Conservation (phyloP, 1,140 invertebrate species). For the Cherax destructor region DNA sequence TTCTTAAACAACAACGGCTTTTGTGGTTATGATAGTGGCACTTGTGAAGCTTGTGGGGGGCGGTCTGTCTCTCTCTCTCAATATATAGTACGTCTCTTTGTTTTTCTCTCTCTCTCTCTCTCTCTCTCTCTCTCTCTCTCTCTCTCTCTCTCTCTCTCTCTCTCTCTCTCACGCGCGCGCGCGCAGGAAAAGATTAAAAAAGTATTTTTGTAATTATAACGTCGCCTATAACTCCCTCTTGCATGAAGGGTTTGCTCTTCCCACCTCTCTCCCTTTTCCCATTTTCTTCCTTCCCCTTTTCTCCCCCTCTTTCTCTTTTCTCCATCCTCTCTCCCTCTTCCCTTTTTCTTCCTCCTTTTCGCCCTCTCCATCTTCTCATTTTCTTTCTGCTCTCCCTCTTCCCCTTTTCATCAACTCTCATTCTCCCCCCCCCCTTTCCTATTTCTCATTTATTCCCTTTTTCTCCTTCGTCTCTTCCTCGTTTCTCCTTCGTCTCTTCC, state of each 20-base stretch:
- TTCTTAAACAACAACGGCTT: too few relatives aligned
- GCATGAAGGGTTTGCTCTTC: not conserved
- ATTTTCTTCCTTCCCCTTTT: not conserved
- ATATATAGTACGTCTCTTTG: too few relatives aligned
- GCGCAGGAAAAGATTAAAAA: not conserved
- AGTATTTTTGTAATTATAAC: slow-evolving; percentile 1
- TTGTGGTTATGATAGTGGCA: too few relatives aligned
- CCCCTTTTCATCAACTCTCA: not conserved
- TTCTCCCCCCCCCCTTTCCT: not conserved
- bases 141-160: too few relatives aligned
- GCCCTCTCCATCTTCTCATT: not conserved
- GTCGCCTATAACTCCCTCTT: not conserved
- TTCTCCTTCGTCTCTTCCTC: not conserved
- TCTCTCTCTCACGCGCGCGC: too few relatives aligned
- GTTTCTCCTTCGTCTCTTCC: not conserved
- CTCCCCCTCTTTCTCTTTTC: not conserved
- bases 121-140: too few relatives aligned
- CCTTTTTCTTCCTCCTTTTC: not conserved
- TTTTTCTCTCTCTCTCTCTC: too few relatives aligned
- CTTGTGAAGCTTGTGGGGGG: too few relatives aligned
- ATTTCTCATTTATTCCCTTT: not conserved
- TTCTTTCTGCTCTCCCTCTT: slow-evolving; percentile 12
- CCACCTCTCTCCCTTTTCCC: not conserved
- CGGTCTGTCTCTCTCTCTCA: too few relatives aligned
- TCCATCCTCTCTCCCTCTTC: not conserved